These are phyloP conservation scores for Cebidichthys violaceus DNA, from an alignment of 2,113 vertebrate species.

Conservation along the genomic window DNA sequence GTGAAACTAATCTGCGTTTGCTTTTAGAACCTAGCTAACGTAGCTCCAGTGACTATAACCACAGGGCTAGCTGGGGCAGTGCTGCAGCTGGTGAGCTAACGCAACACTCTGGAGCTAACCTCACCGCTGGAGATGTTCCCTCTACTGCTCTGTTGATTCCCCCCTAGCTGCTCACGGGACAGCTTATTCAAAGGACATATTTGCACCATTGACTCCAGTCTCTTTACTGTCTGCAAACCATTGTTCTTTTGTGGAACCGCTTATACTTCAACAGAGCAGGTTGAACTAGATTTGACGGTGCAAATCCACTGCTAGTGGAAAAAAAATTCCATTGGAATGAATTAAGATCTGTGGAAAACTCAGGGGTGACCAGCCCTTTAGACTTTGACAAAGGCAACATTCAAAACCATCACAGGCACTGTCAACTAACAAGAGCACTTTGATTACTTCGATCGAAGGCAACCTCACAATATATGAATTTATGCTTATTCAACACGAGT, in stretches of 20 bases:
- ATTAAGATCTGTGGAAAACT: not conserved
- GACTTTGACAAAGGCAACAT: slow-evolving; percentile 47
- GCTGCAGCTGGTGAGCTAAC: not conserved
- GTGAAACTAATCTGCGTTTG: not conserved
- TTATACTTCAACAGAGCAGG: not conserved
- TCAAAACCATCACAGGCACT: slow-evolving; percentile 60
- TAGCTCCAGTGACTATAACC: not conserved
- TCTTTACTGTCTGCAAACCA: not conserved
- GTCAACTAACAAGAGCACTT: slow-evolving; percentile 75
- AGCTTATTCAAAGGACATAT: not conserved
- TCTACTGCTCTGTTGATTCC: not conserved
- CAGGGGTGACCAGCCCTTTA: slow-evolving; percentile 13
- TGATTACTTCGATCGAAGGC: slow-evolving; percentile 57
- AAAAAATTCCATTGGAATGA: not conserved
- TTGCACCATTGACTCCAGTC: not conserved
- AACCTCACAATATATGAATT: slow-evolving; percentile 20
- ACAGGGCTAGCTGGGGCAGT: not conserved
- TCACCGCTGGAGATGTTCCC: not conserved
- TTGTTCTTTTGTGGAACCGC: not conserved
- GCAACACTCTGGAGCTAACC: not conserved
- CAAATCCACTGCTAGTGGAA: not conserved
- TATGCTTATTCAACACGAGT: not conserved
- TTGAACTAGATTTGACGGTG: not conserved
- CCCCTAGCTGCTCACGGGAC: not conserved
- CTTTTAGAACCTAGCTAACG: not conserved